These are phyloP conservation scores for Rhynchonycteris naso DNA, from an alignment of 2,797 vertebrate species.

Conservation along the genomic window DNA sequence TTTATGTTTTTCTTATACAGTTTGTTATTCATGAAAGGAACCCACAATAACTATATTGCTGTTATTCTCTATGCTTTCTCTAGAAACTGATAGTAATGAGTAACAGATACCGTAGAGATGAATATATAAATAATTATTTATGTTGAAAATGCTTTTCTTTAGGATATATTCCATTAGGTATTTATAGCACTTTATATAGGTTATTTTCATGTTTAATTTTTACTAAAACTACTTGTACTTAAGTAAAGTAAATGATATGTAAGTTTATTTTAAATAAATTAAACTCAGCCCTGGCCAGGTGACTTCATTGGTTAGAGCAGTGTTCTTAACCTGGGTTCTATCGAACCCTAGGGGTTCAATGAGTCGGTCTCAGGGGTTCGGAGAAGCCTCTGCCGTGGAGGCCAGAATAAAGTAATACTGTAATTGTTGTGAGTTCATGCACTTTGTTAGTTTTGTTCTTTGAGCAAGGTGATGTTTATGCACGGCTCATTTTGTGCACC, in stretches of 20 bases:
- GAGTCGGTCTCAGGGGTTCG: too few species aligned
- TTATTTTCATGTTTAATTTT: neutral
- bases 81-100: neutral
- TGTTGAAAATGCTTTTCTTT: slow-evolving; percentile 27
- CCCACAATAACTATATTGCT: neutral
- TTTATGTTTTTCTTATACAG: slow-evolving; percentile 31
- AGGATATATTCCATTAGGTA: neutral
- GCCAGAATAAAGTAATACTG: too few species aligned
- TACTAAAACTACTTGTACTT: neutral
- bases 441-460: too few species aligned
- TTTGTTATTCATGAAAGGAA: slow-evolving; percentile 46
- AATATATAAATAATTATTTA: slow-evolving; percentile 23
- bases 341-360: too few species aligned
- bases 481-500: too few species aligned
- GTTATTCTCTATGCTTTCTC: slow-evolving; percentile 9
- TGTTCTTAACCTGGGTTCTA: too few species aligned
- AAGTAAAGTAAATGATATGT: neutral
- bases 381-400: too few species aligned
- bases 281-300: neutral
- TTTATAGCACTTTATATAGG: slow-evolving; percentile 9
- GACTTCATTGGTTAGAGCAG: too few species aligned
- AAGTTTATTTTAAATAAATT: slow-evolving; percentile 29
- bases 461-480: too few species aligned
- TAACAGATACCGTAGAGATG: neutral
- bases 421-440: too few species aligned